Evolutionary conservation across 2,888 invertebrate genomes (phyloP), one percentile per base, ranked within the genome.

Genomic region (Protophormia terraenovae): DNA sequence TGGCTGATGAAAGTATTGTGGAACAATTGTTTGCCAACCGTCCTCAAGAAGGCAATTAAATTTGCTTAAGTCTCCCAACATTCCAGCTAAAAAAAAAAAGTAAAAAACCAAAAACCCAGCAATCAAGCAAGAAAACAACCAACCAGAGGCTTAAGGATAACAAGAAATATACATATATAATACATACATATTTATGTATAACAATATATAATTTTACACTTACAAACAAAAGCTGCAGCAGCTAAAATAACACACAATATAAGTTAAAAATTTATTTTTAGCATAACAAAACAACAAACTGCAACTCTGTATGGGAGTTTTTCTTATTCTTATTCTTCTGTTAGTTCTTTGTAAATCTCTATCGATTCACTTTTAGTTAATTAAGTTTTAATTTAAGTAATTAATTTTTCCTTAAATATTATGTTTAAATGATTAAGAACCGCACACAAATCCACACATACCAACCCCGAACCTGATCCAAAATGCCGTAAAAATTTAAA

Each of bases 1-100:
- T 99, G 88, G 98, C 98, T 32, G 99, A 99, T 90, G 97, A 97
- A 88, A 93, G 94, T n/a, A 96, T 98, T 83, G 96, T 99, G 24
- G 97, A 96, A 41, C 93, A 95, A 86, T 94, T 98, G 27, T 97
- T 97, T 91, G 94, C 95, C 79, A 95, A 95, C 89, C 94, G 96
- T 90, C 96, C 96, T n/a, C 87, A 90, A 55, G 92, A 92, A 87
- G 89, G 89, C 87, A 91, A 91, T 88, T 91, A 92, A 89, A 88
- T 47, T 62, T 16, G 12, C 55, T 60, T 22, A 62, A 71, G 38
- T 55, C 41, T 71, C 27, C 12, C 29, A 29, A 12, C 67, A 83
- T 47, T 67, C 60, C 77, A 75, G 22, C n/a, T n/a, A n/a, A n/a
- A n/a, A n/a, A n/a, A n/a, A n/a, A n/a, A n/a, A n/a, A n/a, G n/a